Evolutionary conservation across 2,888 invertebrate species (phyloP).

Genomic region (Endomychus coccineus): DNA sequence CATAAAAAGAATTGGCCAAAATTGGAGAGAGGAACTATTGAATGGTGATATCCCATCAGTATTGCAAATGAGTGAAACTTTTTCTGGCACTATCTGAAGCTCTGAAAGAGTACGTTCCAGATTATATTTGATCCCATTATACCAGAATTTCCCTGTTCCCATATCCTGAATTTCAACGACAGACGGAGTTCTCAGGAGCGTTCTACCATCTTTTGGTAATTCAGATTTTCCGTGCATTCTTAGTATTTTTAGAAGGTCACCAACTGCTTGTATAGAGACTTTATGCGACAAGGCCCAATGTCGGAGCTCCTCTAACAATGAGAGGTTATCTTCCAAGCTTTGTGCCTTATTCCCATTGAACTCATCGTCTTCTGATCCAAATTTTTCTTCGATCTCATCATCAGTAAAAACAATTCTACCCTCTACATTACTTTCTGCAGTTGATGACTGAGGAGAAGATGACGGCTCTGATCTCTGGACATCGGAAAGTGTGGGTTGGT

Average conservation of each 20-base stretch:
- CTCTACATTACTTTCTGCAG: no score
- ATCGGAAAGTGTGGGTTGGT: no score
- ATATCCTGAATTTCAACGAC: conserved; percentile 8
- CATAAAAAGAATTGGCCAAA: conserved; percentile 20
- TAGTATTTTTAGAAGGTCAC: conserved; percentile 13
- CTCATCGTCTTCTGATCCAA: no score
- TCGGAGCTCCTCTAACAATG: no score
- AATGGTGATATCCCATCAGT: conserved; percentile 19
- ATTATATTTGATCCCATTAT: conserved; percentile 16
- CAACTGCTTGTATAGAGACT: conserved; percentile 8
- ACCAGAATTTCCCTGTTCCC: conserved; percentile 16
- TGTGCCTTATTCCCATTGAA: no score
- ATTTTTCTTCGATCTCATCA: no score
- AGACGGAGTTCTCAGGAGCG: conserved; percentile 14
- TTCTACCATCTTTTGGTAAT: conserved; percentile 16
- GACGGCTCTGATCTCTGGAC: no score
- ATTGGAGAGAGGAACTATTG: conserved; percentile 15
- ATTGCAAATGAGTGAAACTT: conserved; percentile 15
- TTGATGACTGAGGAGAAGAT: no score
- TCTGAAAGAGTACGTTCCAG: conserved; percentile 8
- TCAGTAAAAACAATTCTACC: no score
- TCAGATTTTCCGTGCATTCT: conserved; percentile 6
- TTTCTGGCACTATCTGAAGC: conserved; percentile 10
- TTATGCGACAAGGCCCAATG: conserved; percentile 8
- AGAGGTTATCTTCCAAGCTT: no score